Base-by-base conservation (phyloP, 53 echinoderm and acorn worm species). In the Paelopatides confundens region DNA sequence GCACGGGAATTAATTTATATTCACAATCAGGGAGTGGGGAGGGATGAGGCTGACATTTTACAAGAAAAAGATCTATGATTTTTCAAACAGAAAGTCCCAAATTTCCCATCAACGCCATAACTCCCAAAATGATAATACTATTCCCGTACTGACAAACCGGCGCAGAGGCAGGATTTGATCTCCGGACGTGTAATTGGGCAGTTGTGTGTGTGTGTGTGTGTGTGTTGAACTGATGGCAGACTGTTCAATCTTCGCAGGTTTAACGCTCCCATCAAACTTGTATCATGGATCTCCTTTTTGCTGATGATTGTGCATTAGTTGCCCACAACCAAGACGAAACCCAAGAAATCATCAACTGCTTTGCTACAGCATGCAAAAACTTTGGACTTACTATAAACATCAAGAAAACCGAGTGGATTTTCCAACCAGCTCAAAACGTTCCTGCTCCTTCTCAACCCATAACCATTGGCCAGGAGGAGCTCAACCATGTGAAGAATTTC, bases 291-390 rank as follows among this genome's bases (percentile, higher is more conserved):
- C 13, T 77, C 2, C 29, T 77, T 18, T 74, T 88, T 74, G 85
- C 77, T 34, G 90, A 91, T 87, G 71, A 91, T 24, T 69, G 81
- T n/a, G 82, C 91, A 23, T 82, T 91, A 29, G 74, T 81, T 1
- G 62, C 76, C 1, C 85, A 89, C 37, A 53, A 51, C 2, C 69
- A 89, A 31, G 38, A 34, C 34, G 77, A 47, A 76, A 13, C 65
- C 21, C 63, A 89, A 66, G 43, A 63, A 18, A 39, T 88, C 47
- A 85, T 37, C n/a, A 62, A 77, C 32, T 71, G 85, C 85, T 74
- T 74, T 47, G 85, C 90, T 0, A n/a, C 35, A 21, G 46, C 90
- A 35, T n/a, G 37, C n/a, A 28, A 62, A 32, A 24, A 28, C 39
- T 87, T 87, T 38, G 63, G 77, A 5, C 87, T 77, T n/a, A 43